Percentiles rank a stretch among this genome's conserved stretches.
phyloP scores from a whole-genome alignment of 37 sponge, comb jelly and placozoan species.

The Agelas oroides region DNA sequence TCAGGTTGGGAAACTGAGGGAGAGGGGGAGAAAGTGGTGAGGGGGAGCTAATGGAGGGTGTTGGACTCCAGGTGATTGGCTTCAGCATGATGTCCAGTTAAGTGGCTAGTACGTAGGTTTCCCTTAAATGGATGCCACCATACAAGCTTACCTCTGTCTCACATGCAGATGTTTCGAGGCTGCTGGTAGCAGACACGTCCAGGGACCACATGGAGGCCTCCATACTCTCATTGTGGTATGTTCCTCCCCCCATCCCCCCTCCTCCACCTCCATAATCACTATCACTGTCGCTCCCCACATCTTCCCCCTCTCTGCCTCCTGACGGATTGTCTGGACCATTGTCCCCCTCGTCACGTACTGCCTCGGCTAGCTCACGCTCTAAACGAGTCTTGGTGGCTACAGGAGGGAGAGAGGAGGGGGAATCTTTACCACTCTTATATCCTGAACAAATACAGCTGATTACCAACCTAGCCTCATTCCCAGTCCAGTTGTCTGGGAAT shows the following conservation, averaged over 20 bases:
- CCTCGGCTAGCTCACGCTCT: slow-evolving; percentile 71
- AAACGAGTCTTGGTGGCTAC: slow-evolving; percentile 64
- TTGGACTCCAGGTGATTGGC: too few relatives aligned
- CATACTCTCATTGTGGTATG: slow-evolving; percentile 10
- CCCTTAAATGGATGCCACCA: too few relatives aligned
- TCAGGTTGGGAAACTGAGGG: slow-evolving; percentile 56
- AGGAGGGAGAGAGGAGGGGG: neutral
- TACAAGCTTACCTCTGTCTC: slow-evolving; percentile 53
- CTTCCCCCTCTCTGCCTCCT: neutral
- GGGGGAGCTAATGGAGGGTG: neutral
- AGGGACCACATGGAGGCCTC: slow-evolving; percentile 66
- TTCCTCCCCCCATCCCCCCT: neutral
- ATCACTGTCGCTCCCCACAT: slow-evolving; percentile 47
- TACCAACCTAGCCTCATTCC: too few relatives aligned
- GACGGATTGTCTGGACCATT: neutral
- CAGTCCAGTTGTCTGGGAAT: neutral
- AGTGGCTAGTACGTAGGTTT: too few relatives aligned
- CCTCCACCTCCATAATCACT: slow-evolving; percentile 42
- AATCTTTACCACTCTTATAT: too few relatives aligned
- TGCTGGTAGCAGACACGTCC: slow-evolving; percentile 56
- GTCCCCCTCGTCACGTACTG: slow-evolving; percentile 47
- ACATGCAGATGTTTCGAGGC: slow-evolving; percentile 12
- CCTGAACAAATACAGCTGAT: too few relatives aligned
- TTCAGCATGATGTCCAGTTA: too few relatives aligned
- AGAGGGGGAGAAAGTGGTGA: neutral